Base-by-base conservation (phyloP, 2,797 vertebrate genomes). In the Lindbergichthys nudifrons region DNA sequence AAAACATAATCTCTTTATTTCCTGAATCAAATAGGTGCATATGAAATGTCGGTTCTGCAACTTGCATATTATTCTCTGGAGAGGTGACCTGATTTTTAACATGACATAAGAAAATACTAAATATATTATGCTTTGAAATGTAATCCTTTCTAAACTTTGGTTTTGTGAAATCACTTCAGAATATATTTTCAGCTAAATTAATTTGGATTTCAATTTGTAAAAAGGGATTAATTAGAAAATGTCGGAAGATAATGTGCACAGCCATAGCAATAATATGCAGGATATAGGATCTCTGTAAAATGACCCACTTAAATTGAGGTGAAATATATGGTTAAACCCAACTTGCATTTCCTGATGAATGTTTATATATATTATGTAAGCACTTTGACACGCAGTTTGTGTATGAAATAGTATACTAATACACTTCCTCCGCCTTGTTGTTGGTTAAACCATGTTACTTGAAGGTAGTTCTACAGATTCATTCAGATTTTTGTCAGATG, bases 301-400 rank as follows among this genome's bases (percentile, higher is more conserved):
- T 80, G 75, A 75, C 78, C 81, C 74, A 75, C 30, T 79, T 83
- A 59, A 73, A 86, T 68, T 70, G 5, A 84, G 61, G 53, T n/a
- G 73, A 81, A 32, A 54, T 73, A n/a, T 62, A 56, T 5, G 62
- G 42, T 62, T 50, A 19, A 61, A 39, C 48, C 26, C 50, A 21
- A 77, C 15, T 12, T 57, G 51, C 8, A n/a, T 39, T 54, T 53
- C 4, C 7, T 19, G 23, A 26, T 70, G 2, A 4, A 10, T 57
- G 6, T 23, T 39, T 36, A 9, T 45, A 47, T 47, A 23, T 12
- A 10, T 42, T 36, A 43, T 48, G 23, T 36, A 23, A 54, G 7
- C 21, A 52, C 36, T 60, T 46, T 41, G 42, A 60, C 15, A 53
- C 32, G 30, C 11, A 36, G 3, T 59, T 36, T 52, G 19, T 19